Evolutionary conservation across 2,797 vertebrate species (phyloP).

Genomic region (Pachyuromys duprasi): DNA sequence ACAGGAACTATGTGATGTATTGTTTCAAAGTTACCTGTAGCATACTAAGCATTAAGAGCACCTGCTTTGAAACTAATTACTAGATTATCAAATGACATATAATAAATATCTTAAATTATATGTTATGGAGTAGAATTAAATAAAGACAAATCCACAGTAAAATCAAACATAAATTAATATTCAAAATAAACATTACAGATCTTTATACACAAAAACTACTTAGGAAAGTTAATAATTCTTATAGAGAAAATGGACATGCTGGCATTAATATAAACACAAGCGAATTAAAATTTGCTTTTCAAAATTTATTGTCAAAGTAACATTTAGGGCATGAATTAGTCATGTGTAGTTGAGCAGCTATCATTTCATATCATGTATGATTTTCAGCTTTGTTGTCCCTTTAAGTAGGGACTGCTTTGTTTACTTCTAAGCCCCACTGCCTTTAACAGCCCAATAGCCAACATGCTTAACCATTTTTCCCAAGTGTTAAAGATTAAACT

Average conservation of each 20-base stretch:
- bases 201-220: conserved; percentile 27
- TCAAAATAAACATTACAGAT: conserved; percentile 39
- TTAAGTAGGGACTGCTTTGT: not conserved
- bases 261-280: conserved; percentile 28
- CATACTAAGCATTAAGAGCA: conserved; percentile 77
- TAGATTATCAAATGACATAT: conserved; percentile 64
- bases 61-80: conserved; percentile 73
- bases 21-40: conserved; percentile 82
- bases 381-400: conserved; percentile 24
- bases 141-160: conserved; percentile 39
- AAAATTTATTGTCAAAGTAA: not conserved
- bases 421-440: not conserved
- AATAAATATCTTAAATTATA: conserved; percentile 57
- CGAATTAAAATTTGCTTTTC: conserved; percentile 44
- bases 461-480: not conserved
- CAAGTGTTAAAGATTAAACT: not conserved
- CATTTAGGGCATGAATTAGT: not conserved
- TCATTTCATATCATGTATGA: not conserved
- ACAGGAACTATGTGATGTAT: conserved; percentile 74
- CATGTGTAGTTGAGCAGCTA: not conserved
- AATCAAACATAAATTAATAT: conserved; percentile 51
- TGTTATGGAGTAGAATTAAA: conserved; percentile 62
- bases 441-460: not conserved
- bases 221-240: conserved; percentile 48
- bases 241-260: conserved; percentile 37